A percentile compares a stretch with the other conserved stretches of the same genome.
These are phyloP conservation scores for Paragorgia papillata DNA, from an alignment of 92 coral and sea anemone species.

Conservation along the genomic window DNA sequence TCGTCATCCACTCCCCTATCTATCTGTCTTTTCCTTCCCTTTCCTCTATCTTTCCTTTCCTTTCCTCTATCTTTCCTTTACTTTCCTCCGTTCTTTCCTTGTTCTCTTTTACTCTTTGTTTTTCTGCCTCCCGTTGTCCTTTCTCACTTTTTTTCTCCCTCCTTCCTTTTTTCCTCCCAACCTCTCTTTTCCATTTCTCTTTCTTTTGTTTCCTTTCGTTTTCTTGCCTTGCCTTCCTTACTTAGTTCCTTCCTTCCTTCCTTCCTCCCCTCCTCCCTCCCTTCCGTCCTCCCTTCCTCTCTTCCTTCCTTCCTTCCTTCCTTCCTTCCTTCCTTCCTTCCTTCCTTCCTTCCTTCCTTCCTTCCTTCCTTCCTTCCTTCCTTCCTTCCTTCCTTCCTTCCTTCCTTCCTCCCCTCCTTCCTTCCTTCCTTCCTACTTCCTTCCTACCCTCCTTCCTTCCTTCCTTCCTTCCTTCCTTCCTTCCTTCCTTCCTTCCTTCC, in stretches of 20 bases:
- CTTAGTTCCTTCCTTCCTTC: background rate
- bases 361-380: too few relatives aligned
- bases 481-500: too few relatives aligned
- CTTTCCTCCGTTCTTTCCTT: background rate
- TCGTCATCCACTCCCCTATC: background rate
- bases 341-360: background rate
- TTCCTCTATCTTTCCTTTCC: background rate
- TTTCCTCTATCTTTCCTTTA: too few relatives aligned
- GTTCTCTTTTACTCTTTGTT: background rate
- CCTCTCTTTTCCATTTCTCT: background rate
- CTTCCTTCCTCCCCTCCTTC: too few relatives aligned
- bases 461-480: too few relatives aligned
- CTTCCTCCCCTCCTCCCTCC: background rate
- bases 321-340: background rate
- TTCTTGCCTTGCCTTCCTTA: background rate
- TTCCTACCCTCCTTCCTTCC: too few relatives aligned
- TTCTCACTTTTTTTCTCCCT: background rate
- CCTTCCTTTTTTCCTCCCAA: background rate
- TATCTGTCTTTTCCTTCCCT: background rate
- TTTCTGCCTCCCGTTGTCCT: background rate
- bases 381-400: too few relatives aligned
- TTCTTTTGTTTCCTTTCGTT: background rate
- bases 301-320: background rate
- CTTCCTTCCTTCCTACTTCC: too few relatives aligned
- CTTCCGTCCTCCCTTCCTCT: background rate